Base-by-base conservation (phyloP, 2,888 invertebrate species). In the Drosophila paranaensis region DNA sequence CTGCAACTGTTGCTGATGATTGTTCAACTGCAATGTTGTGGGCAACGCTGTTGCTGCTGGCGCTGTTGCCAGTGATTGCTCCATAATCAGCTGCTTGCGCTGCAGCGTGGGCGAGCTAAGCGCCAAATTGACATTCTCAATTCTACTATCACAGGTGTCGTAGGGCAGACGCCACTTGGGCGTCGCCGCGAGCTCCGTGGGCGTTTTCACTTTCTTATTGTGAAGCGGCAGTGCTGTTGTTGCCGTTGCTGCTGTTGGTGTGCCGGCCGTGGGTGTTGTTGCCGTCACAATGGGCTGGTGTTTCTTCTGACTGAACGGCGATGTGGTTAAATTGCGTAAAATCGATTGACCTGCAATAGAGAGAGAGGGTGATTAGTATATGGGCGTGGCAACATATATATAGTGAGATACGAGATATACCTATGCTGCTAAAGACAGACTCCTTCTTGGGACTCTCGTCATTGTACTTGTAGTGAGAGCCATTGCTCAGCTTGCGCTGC, bases 291-390 rank as follows among this genome's bases (percentile, higher is more conserved):
- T 72, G 45, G 62, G 45, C 69, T 77, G 60, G 60, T 88, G 91
- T 78, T 92, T 92, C 82, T 92, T 92, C 85, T 93, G 93, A 74
- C 91, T 92, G 75, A 92, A 93, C 33, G 93, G 93, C 62, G 93
- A 93, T 27, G 91, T 91, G 6, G 92, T 92, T 71, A 93, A 77
- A 81, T 93, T 93, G 53, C 92, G 90, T 60, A 93, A 76, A 63
- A 92, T 92, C 30, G 92, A 90, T 83, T 93, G 92, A 54, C 93
- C 92, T 93, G 48, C 6, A 20, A 20, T 2, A 20, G 14, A 8
- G 6, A 25, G 2, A 1, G 33, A 10, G 39, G 0, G 16, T 8
- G 1, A 13, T 40, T 35, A 35, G 37, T 9, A 2, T 9, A 9
- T 51, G 37, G 5, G 4, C 35, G 20, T 14, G 20, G 25, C 33